These are phyloP conservation scores for Pinna nobilis DNA, from an alignment of 1,140 invertebrate species.

Conservation along the genomic window DNA sequence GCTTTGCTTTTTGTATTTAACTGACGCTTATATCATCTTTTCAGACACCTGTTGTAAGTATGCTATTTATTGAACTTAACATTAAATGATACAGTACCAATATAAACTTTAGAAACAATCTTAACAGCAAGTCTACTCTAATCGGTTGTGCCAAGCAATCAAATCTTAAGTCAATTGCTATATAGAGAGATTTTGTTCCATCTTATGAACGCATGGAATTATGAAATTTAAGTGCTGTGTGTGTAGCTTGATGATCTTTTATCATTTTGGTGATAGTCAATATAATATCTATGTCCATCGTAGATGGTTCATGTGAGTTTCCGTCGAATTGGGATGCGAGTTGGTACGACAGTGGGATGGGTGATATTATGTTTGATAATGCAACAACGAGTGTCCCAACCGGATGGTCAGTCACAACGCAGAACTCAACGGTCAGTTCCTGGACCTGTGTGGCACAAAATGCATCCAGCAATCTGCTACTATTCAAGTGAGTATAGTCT, in stretches of 20 bases:
- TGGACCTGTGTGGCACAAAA: conserved; percentile 29
- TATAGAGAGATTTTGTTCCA: too few relatives aligned
- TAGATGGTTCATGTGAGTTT: conserved; percentile 20
- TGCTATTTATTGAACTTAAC: not conserved
- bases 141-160: too few relatives aligned
- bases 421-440: conserved; percentile 8
- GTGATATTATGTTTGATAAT: not conserved
- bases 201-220: too few relatives aligned
- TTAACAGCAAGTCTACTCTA: too few relatives aligned
- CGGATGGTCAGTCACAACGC: conserved; percentile 3
- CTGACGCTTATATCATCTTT: too few relatives aligned
- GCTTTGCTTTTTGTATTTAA: too few relatives aligned
- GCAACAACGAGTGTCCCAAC: not conserved
- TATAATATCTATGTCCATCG: not conserved
- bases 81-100: not conserved
- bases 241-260: too few relatives aligned
- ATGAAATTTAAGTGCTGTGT: too few relatives aligned
- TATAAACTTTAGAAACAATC: not conserved
- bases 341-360: conserved; percentile 23
- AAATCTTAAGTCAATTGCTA: too few relatives aligned
- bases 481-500: conserved; percentile 21
- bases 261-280: not conserved
- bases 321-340: too few relatives aligned
- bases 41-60: conserved; percentile 19
- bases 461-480: conserved; percentile 4